Evolutionary conservation across 2,113 vertebrate genomes (phyloP), one percentile per base, ranked within the genome.

Genomic region (Ciconia stormi): DNA sequence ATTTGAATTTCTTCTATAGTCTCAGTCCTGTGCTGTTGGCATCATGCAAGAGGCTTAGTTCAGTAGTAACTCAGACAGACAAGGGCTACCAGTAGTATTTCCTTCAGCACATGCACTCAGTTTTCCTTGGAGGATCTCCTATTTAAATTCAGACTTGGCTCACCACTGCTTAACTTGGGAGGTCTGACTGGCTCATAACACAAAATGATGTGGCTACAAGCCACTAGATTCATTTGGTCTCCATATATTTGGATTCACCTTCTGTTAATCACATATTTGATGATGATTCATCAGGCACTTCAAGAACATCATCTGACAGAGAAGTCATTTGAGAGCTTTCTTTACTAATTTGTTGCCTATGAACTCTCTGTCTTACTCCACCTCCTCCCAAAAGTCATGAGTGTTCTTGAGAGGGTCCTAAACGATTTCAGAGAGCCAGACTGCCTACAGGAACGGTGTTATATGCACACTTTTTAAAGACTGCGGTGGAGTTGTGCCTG

Each of bases 121-220:
- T 85, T 97, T 94, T 95, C 84, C 93, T 93, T 97, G 94, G 94
- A 96, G 89, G 44, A 34, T 76, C 91, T 96, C 82, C 87, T 93
- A 3, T 85, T 96, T 87, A 96, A 96, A 87, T 94, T 93, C 81
- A 93, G 49, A 40, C 84, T 95, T 96, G 94, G 93, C 95, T 96
- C 73, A 46, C 56, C 20, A n/a, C 34, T 82, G 38, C 89, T 87
- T 89, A 36, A 76, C 91, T 65, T 96, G 91, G 93, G 96, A 95
- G 93, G 91, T 96, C 96, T 89, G 77, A 91, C 65, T 91, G 81
- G 23, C 87, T 96, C 34, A 3, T 27, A 80, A 82, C 23, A n/a
- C 34, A 38, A 63, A 84, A 55, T 42, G 62, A 49, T 10, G 25
- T 89, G 87, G 87, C 89, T 87, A 67, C 61, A 87, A 89, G 77